These are phyloP conservation scores for Oncopodura yosiiana DNA, from an alignment of 1,140 invertebrate genomes.

Conservation along the genomic window DNA sequence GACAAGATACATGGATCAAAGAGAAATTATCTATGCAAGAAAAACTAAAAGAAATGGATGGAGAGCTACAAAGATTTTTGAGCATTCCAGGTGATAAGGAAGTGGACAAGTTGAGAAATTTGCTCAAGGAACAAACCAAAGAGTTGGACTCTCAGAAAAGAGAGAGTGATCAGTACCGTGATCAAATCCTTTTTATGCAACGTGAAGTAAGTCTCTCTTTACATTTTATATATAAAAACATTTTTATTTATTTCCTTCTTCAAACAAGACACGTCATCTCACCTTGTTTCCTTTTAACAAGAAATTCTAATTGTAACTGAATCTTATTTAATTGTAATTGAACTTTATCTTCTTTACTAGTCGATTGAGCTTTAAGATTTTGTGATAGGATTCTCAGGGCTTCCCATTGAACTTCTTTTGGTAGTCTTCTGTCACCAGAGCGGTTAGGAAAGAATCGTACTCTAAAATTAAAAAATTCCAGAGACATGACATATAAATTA, in stretches of 20 bases:
- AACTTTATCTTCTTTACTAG: not conserved
- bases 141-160: slow-evolving; percentile 62
- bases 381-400: too few species aligned
- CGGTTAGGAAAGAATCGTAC: too few species aligned
- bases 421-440: too few species aligned
- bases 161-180: slow-evolving; percentile 57
- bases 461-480: too few species aligned
- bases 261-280: too few species aligned
- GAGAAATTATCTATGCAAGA: slow-evolving; percentile 63
- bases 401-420: too few species aligned
- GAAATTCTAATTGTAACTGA: too few species aligned
- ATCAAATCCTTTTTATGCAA: slow-evolving; percentile 57
- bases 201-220: slow-evolving; percentile 52
- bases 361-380: too few species aligned
- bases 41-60: slow-evolving; percentile 55
- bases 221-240: not conserved
- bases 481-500: too few species aligned
- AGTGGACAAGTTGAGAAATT: slow-evolving; percentile 49
- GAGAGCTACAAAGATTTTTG: slow-evolving; percentile 43
- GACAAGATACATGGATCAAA: slow-evolving; percentile 60
- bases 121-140: slow-evolving; percentile 60
- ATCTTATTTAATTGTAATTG: slow-evolving; percentile 1
- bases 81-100: slow-evolving; percentile 36
- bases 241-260: not conserved
- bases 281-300: too few species aligned